Conservation (phyloP, 2,888 invertebrate species). For the Platycnemis pennipes region DNA sequence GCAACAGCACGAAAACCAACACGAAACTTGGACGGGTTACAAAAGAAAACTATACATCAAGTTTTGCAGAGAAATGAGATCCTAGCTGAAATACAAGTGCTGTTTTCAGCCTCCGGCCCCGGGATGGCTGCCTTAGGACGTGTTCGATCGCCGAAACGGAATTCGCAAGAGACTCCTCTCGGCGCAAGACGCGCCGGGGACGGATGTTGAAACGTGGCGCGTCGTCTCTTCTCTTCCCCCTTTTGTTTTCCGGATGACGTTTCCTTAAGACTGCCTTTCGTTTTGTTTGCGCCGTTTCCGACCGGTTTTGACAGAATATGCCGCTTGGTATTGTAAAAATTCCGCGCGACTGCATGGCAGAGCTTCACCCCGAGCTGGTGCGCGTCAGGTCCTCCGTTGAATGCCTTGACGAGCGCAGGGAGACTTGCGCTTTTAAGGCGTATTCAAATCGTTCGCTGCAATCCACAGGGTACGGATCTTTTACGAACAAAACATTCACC, state of each 20-base stretch:
- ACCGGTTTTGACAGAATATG: neutral
- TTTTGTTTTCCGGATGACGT: conserved; percentile 1
- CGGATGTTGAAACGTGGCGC: conserved; percentile 36
- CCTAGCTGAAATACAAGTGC: neutral
- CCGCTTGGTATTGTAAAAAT: conserved; percentile 12
- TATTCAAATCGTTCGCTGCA: neutral
- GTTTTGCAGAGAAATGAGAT: neutral
- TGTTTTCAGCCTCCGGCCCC: conserved; percentile 8
- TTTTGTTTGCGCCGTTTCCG: conserved; percentile 32
- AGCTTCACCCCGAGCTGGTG: neutral
- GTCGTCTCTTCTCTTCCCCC: neutral
- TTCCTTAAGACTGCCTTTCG: conserved; percentile 7
- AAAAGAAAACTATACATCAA: neutral
- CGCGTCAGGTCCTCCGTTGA: neutral
- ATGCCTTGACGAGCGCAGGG: neutral
- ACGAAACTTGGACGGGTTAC: neutral
- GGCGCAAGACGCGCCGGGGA: neutral
- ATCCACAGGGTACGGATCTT: neutral
- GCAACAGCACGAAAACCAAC: neutral
- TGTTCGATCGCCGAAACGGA: conserved; percentile 11
- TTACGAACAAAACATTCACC: neutral
- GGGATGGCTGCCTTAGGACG: neutral
- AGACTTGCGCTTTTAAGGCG: neutral
- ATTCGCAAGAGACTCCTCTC: neutral
- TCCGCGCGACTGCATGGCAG: neutral